Base-by-base conservation (phyloP, 2,797 vertebrate species). In the Cuniculus paca region DNA sequence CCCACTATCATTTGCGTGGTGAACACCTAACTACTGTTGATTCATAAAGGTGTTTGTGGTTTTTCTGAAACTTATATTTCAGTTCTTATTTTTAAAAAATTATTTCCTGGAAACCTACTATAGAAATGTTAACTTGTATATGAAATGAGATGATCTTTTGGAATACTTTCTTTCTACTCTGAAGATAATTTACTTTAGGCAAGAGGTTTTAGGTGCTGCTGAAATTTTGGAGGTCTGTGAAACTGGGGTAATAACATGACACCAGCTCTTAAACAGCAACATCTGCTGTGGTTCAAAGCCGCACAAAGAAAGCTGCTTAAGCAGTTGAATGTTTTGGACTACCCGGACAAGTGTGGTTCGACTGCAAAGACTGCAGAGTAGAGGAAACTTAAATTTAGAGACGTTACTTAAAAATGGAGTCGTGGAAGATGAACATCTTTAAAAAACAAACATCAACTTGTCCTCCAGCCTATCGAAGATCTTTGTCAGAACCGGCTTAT, bases 71-170 rank as follows among this genome's bases (percentile, higher is more conserved):
- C 93, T 91, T 94, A 97, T 96, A 97, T 98, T 98, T 98, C 92
- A 97, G 92, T 96, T 96, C 83, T 89, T 90, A 45, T 63, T 96
- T 95, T 79, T 24, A 24, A 89, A 87, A 83, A 97, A 97, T 98
- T 97, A 98, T 98, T 99, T 98, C 98, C 98, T 98, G 98, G 98
- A 96, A 96, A 94, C 97, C 90, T 81, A 61, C 48, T 94, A 92
- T 86, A 98, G 97, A 98, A 92, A 97, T 95, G 86, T 97, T 94
- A 96, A 70, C 63, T 95, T 88, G 87, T 7, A 60, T 96, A 98
- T 97, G 96, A 98, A 98, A 96, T 93, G 0, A 91, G 94, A 95
- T 95, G 28, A 86, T 96, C 97, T 93, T 91, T 96, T 97, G 88
- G 65, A 95, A 97, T 3, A 90, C 88, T 88, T 95, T 97, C 1